phyloP scores from a whole-genome alignment of 2,797 vertebrate species.

The Numenius phaeopus region DNA sequence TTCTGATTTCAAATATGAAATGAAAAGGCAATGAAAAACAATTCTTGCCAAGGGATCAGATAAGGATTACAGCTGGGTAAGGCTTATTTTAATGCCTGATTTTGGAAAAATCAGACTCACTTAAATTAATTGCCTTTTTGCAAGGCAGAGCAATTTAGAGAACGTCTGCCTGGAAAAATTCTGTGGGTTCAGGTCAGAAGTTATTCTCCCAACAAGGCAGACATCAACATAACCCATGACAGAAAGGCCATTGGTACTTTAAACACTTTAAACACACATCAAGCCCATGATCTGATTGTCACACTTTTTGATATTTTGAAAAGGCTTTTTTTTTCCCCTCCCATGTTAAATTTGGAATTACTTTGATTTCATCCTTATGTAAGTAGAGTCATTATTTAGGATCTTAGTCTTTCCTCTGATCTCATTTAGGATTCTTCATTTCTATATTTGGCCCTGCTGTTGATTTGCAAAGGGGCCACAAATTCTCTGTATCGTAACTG shows the following conservation, averaged over 20 bases:
- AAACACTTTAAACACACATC: neutral
- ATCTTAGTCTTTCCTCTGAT: neutral
- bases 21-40: neutral
- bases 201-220: neutral
- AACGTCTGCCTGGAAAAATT: neutral
- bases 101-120: neutral
- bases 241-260: neutral
- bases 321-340: neutral
- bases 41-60: neutral
- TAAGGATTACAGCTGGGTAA: neutral
- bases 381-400: neutral
- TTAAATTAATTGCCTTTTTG: neutral
- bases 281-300: neutral
- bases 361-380: neutral
- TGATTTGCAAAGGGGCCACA: neutral
- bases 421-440: neutral
- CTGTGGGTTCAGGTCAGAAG: neutral
- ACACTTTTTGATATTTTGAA: neutral
- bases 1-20: neutral
- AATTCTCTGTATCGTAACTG: neutral
- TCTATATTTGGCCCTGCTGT: neutral
- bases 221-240: neutral
- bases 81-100: neutral
- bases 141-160: neutral
- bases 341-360: neutral